Evolutionary conservation across 1,140 invertebrate genomes (phyloP).

Genomic region (Diploscapter pachys): DNA sequence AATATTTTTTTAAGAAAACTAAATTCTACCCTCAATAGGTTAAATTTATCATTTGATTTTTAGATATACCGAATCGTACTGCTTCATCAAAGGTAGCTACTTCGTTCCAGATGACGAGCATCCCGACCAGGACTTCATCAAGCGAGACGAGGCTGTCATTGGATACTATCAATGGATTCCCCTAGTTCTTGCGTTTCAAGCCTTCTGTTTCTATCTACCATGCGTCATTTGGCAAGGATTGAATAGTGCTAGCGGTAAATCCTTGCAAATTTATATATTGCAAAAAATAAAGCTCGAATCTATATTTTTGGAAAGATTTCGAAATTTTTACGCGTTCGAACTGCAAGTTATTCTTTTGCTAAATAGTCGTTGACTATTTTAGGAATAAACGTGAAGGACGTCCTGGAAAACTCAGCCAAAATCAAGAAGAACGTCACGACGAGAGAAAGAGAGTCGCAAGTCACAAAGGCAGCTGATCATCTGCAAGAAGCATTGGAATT

Average conservation of each 20-base stretch:
- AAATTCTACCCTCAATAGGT: constrained; percentile 58
- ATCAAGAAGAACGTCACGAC: constrained; percentile 53
- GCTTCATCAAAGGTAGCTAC: constrained; percentile 57
- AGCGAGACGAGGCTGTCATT: constrained; percentile 39
- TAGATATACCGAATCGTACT: constrained; percentile 58
- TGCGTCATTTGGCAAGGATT: constrained; percentile 53
- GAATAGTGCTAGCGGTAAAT: constrained; percentile 51
- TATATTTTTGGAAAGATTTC: no score
- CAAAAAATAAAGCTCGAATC: no score
- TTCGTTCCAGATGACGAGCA: constrained; percentile 51
- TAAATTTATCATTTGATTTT: no score
- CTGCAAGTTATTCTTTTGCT: no score
- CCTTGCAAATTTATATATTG: background rate
- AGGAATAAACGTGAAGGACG: constrained; percentile 54
- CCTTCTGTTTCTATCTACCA: constrained; percentile 57
- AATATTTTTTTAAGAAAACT: constrained; percentile 55
- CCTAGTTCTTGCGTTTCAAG: constrained; percentile 56
- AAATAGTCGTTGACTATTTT: constrained; percentile 3
- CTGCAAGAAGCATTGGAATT: constrained; percentile 52
- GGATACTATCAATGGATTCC: constrained; percentile 66
- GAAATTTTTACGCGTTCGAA: no score
- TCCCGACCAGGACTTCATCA: constrained; percentile 48
- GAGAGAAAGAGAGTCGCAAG: constrained; percentile 44
- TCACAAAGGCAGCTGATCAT: constrained; percentile 48
- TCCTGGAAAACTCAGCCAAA: constrained; percentile 52